Evolutionary conservation across 2,113 vertebrate genomes (phyloP), one percentile per base, ranked within the genome.

Genomic region (Protobothrops mucrosquamatus): DNA sequence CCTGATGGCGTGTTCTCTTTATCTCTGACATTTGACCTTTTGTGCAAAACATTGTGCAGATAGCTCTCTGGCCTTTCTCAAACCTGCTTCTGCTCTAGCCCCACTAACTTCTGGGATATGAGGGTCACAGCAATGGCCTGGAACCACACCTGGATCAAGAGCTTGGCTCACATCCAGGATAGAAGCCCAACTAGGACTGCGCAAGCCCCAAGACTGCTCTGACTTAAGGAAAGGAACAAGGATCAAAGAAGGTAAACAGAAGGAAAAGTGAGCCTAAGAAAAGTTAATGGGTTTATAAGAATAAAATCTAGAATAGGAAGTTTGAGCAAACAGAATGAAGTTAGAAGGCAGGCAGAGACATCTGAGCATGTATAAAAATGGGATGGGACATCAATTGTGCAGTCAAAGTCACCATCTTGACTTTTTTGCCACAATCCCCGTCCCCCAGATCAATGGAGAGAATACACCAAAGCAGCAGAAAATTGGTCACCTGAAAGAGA

Each of bases 21-120:
- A 93, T 89, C 91, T 93, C 20, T 91, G 81, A 55, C 0, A 26
- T 86, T 89, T 88, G 93, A 86, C 87, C 34, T 12, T 92, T 87
- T 46, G 92, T 92, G 92, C 93, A 94, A 88, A 64, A 91, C 18
- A 56, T 0, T 74, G 43, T 87, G 15, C 34, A 20, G 87, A 55
- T n/a, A 81, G 87, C 48, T 51, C 52, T 51, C 92, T 86, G 74
- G 29, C 43, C 23, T 90, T 90, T 91, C 26, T 87, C 52, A 54
- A 20, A 43, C 12, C 59, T 39, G 23, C 85, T 51, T 54, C 15
- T 6, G 6, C n/a, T 15, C 54, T 8, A 46, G 3, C 57, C 24
- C 26, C n/a, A 52, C 18, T 24, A 6, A n/a, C 3, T 4, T 57
- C 85, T 88, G 39, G 74, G 12, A 61, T 86, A 64, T 26, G 59